phyloP scores from a whole-genome alignment of 2,797 vertebrate genomes.

The Macropodus opercularis region DNA sequence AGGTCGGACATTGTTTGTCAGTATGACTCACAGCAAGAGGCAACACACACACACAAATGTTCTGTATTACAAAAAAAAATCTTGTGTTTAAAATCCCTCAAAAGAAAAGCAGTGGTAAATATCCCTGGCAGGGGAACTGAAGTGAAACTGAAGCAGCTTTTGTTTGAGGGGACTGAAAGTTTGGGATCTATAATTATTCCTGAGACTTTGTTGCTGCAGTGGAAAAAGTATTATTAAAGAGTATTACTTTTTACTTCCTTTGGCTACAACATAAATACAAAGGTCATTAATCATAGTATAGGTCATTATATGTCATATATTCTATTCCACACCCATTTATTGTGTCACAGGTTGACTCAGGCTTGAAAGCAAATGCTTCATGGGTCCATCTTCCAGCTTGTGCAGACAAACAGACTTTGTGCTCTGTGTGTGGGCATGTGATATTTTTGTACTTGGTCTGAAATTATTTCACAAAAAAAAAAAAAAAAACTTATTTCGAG shows the following conservation, averaged over 20 bases:
- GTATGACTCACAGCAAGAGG: constrained; percentile 59
- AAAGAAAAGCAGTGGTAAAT: constrained; percentile 1
- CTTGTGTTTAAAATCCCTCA: constrained; percentile 16
- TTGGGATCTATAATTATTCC: background rate
- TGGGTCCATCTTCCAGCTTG: constrained; percentile 30
- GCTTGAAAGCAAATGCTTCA: constrained; percentile 9
- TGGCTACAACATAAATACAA: constrained; percentile 4
- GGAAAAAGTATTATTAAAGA: constrained; percentile 14
- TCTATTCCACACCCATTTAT: background rate
- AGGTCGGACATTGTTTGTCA: constrained; percentile 51
- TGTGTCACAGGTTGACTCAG: constrained; percentile 6
- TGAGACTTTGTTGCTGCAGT: constrained; percentile 4
- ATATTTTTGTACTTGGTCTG: constrained; percentile 45
- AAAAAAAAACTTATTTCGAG: constrained; percentile 18
- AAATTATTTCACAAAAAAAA: constrained; percentile 42
- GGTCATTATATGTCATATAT: constrained; percentile 10
- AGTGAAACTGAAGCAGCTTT: constrained; percentile 5
- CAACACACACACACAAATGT: constrained; percentile 4
- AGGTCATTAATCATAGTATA: constrained; percentile 23
- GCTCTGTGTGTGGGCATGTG: constrained; percentile 38
- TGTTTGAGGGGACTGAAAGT: background rate
- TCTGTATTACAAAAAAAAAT: constrained; percentile 9
- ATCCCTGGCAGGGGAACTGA: background rate
- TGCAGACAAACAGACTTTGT: constrained; percentile 26
- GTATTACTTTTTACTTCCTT: constrained; percentile 5